These are phyloP conservation scores for Chelidonichthys spinosus DNA, from an alignment of 2,797 vertebrate species.

Conservation along the genomic window DNA sequence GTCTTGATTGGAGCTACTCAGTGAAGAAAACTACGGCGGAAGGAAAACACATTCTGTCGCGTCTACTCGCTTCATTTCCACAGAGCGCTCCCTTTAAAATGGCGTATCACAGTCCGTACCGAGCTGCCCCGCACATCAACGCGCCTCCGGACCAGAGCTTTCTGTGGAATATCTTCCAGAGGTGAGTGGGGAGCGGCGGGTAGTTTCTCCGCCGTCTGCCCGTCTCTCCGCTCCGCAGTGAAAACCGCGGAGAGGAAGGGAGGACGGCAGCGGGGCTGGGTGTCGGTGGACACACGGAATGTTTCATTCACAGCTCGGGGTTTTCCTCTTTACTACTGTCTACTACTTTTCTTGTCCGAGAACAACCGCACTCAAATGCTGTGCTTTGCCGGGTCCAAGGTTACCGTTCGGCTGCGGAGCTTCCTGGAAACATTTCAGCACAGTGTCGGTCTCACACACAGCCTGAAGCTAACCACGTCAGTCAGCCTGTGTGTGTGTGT, in stretches of 20 bases:
- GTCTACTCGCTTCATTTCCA: constrained; percentile 18
- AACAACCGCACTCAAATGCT: constrained; percentile 3
- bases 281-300: constrained; percentile 1
- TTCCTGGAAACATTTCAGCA: constrained; percentile 48
- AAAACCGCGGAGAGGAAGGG: constrained; percentile 28
- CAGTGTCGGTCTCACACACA: neutral
- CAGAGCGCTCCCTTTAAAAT: constrained; percentile 69
- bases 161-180: constrained; percentile 89
- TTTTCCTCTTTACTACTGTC: neutral
- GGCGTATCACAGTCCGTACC: constrained; percentile 87
- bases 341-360: neutral
- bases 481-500: constrained; percentile 1
- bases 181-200: constrained; percentile 73
- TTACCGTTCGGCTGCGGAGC: constrained; percentile 18
- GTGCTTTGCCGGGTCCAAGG: constrained; percentile 24
- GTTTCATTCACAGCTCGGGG: constrained; percentile 26
- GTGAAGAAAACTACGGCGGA: constrained; percentile 46
- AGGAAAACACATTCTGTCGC: constrained; percentile 17
- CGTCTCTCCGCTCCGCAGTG: constrained; percentile 44
- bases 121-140: constrained; percentile 77
- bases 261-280: constrained; percentile 13
- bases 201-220: constrained; percentile 11
- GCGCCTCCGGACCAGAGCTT: constrained; percentile 84
- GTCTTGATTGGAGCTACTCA: constrained; percentile 57
- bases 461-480: constrained; percentile 18